Evolutionary conservation across 2,888 invertebrate species (phyloP).

Genomic region (Ichneumoninae sp.): DNA sequence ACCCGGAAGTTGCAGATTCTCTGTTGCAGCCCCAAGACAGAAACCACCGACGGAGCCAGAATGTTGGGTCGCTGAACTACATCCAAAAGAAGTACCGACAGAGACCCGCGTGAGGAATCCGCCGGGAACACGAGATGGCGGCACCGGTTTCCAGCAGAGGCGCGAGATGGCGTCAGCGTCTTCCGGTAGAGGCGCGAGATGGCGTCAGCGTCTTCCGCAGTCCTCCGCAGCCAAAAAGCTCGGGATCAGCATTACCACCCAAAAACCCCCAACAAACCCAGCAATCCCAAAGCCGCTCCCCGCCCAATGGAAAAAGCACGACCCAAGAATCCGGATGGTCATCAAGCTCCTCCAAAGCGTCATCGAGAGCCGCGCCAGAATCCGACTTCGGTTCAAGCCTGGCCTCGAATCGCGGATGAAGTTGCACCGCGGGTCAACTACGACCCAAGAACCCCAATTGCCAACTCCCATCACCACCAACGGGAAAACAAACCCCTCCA

Average conservation of each 20-base stretch:
- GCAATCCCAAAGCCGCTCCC: background rate
- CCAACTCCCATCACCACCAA: background rate
- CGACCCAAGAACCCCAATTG: background rate
- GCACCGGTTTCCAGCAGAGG: background rate
- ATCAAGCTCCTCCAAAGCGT: background rate
- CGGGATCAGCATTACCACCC: background rate
- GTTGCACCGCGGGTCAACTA: background rate
- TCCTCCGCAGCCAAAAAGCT: background rate
- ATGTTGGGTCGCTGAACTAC: background rate
- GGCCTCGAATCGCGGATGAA: background rate
- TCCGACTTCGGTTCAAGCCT: background rate
- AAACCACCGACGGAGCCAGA: background rate
- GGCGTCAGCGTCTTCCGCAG: background rate
- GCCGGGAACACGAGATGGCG: background rate
- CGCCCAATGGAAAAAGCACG: background rate
- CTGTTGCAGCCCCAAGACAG: background rate
- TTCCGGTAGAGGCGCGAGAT: background rate
- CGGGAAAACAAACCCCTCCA: background rate
- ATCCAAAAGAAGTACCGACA: background rate
- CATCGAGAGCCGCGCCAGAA: background rate
- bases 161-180: background rate
- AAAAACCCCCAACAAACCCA: background rate
- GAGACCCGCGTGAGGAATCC: background rate
- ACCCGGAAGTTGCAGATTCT: background rate
- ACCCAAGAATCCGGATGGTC: background rate